Evolutionary conservation across 2,888 invertebrate species (phyloP).

Genomic region (Acanthosepion lycidas): DNA sequence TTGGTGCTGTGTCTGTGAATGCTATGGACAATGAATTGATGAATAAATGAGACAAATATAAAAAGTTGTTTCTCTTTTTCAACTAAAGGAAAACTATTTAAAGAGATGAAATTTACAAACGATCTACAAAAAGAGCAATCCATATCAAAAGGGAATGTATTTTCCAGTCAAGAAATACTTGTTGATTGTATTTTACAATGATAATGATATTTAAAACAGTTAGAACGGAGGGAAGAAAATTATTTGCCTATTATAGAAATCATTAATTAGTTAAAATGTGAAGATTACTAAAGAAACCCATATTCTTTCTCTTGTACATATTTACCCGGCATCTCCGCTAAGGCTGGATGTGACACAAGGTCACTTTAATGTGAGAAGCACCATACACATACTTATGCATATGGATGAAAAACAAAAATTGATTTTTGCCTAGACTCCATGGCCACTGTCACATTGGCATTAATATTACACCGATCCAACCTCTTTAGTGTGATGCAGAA

Average conservation of each 20-base stretch:
- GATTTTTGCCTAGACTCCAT: too few relatives aligned
- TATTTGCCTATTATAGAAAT: background rate
- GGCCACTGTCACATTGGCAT: too few relatives aligned
- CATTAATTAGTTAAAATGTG: background rate
- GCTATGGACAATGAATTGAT: background rate
- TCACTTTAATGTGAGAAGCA: too few relatives aligned
- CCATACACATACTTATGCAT: too few relatives aligned
- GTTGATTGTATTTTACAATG: slow-evolving; percentile 1
- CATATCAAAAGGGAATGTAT: background rate
- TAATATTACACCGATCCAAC: too few relatives aligned
- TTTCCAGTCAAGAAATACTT: background rate
- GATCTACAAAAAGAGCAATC: background rate
- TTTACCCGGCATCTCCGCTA: too few relatives aligned
- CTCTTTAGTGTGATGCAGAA: too few relatives aligned
- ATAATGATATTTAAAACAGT: background rate
- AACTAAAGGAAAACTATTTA: background rate
- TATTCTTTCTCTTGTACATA: too few relatives aligned
- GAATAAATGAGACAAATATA: background rate
- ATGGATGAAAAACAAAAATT: too few relatives aligned
- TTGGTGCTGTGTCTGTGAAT: background rate
- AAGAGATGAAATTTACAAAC: background rate
- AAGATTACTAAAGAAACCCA: background rate
- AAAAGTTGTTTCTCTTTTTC: background rate
- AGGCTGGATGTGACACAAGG: too few relatives aligned
- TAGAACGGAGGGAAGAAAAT: background rate